Evolutionary conservation across 2,113 vertebrate genomes (phyloP).

Genomic region (Burhinus oedicnemus): DNA sequence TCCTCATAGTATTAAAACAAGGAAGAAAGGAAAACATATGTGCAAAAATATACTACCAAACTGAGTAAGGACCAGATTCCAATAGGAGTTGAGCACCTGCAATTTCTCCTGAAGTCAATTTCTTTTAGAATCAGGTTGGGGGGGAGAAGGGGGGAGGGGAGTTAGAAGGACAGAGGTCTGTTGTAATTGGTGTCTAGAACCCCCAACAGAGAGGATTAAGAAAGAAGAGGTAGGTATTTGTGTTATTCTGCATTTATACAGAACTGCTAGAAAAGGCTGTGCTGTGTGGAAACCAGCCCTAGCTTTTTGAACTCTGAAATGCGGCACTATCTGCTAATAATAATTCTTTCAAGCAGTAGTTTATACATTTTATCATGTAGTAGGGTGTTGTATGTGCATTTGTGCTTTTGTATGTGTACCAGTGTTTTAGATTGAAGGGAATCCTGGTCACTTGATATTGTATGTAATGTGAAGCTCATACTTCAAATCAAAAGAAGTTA

Average conservation of each 20-base stretch:
- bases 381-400: neutral
- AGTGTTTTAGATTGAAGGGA: neutral
- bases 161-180: neutral
- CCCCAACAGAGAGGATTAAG: slow-evolving; percentile 49
- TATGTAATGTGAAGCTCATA: neutral
- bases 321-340: neutral
- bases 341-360: neutral
- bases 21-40: slow-evolving; percentile 18
- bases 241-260: neutral
- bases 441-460: neutral
- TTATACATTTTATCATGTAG: neutral
- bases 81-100: neutral
- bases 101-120: neutral
- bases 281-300: neutral
- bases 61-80: neutral
- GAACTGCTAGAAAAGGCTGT: neutral
- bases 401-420: neutral
- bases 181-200: slow-evolving; percentile 30
- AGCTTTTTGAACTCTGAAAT: neutral
- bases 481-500: neutral
- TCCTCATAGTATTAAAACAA: neutral
- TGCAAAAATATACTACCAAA: slow-evolving; percentile 30
- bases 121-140: neutral
- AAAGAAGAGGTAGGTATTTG: neutral
- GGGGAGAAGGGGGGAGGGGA: neutral